Evolutionary conservation across 2,888 invertebrate genomes (phyloP).

Genomic region (Mylabris sibirica): DNA sequence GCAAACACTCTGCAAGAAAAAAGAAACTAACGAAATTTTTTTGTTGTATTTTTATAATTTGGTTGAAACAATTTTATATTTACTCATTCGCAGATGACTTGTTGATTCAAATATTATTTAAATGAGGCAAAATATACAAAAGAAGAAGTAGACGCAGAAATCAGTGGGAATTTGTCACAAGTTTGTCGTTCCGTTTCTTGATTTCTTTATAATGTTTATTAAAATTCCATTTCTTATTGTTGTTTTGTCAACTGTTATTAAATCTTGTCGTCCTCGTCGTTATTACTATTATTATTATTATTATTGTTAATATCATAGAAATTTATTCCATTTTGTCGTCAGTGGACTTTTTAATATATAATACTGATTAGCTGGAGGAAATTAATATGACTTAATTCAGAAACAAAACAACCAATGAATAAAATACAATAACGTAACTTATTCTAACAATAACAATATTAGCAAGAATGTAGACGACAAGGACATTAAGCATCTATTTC

Average conservation of each 20-base stretch:
- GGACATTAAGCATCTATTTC: conserved; percentile 19
- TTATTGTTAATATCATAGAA: no score
- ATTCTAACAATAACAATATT: conserved; percentile 8
- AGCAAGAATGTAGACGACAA: background rate
- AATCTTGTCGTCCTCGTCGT: background rate
- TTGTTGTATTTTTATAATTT: background rate
- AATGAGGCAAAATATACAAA: background rate
- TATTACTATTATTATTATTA: background rate
- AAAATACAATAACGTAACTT: conserved; percentile 22
- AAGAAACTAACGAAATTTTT: background rate
- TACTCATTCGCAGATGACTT: background rate
- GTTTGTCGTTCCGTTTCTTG: background rate
- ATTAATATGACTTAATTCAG: background rate
- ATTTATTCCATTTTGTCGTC: background rate
- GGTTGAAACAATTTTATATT: background rate
- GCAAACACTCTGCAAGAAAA: background rate
- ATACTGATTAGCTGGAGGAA: background rate
- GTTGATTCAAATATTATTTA: conserved; percentile 3
- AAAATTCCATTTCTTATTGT: conserved; percentile 8
- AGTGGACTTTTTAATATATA: background rate
- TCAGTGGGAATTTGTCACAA: background rate
- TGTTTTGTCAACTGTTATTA: background rate
- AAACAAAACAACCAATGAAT: conserved; percentile 18
- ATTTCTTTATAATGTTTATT: background rate
- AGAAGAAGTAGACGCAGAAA: background rate